A percentile compares a stretch with the other conserved stretches of the same genome.
Conservation (phyloP, 1,140 invertebrate genomes). For the Leptoteleia sp. region DNA sequence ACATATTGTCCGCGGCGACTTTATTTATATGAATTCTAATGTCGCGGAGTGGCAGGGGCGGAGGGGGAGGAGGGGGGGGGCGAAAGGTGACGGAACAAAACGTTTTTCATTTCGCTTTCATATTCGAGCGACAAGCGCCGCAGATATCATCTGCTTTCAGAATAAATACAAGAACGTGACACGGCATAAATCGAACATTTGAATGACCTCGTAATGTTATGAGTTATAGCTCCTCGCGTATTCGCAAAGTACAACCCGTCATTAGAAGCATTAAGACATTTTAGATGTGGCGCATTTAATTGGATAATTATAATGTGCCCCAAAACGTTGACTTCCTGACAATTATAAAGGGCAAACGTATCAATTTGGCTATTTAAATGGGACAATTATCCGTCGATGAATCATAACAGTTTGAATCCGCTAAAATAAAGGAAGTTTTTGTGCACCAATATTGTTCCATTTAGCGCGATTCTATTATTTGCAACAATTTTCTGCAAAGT, state of each 20-base stretch:
- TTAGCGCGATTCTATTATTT: too few relatives aligned
- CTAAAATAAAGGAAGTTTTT: too few relatives aligned
- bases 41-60: too few relatives aligned
- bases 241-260: constrained; percentile 26
- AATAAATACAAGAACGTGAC: constrained; percentile 67
- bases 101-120: constrained; percentile 50
- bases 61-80: too few relatives aligned
- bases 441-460: too few relatives aligned
- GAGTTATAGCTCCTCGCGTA: constrained; percentile 54
- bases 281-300: constrained; percentile 1
- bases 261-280: constrained; percentile 37
- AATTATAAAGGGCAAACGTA: too few relatives aligned
- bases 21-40: constrained; percentile 27
- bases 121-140: constrained; percentile 38
- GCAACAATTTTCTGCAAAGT: too few relatives aligned
- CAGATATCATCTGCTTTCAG: constrained; percentile 65
- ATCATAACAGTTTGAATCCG: too few relatives aligned
- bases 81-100: constrained; percentile 25
- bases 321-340: too few relatives aligned
- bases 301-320: constrained; percentile 25
- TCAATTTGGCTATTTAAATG: too few relatives aligned
- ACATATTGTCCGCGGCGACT: not conserved
- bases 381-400: too few relatives aligned
- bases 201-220: constrained; percentile 60
- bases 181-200: constrained; percentile 60